Conservation (phyloP, 2,888 invertebrate genomes). For the Aquatica leii region DNA sequence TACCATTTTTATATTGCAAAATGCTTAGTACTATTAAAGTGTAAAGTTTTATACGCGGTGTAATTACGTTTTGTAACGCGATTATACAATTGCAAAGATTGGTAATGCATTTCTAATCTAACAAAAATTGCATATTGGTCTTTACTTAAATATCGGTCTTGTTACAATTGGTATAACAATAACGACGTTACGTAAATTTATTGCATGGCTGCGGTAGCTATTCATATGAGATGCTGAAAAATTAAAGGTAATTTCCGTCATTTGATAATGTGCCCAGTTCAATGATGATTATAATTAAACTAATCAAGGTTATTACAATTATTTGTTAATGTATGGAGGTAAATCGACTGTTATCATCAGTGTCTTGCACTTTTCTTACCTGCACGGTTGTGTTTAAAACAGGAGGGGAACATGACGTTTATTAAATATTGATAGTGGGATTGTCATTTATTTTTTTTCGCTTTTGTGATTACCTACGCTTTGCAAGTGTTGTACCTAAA, state of each 20-base stretch:
- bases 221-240: conserved; percentile 7
- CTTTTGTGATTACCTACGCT: too few species aligned
- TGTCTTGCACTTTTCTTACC: conserved; percentile 13
- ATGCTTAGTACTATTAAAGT: too few species aligned
- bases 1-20: too few species aligned
- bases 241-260: conserved; percentile 23
- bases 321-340: background rate
- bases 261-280: conserved; percentile 6
- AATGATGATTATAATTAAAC: conserved; percentile 13
- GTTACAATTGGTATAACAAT: too few species aligned
- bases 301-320: conserved; percentile 22
- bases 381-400: conserved; percentile 18
- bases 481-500: conserved; percentile 20
- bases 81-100: too few species aligned
- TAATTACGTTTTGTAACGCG: too few species aligned
- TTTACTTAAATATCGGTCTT: too few species aligned
- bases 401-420: conserved; percentile 36
- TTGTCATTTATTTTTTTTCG: conserved; percentile 12
- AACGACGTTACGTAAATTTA: too few species aligned
- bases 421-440: conserved; percentile 38
- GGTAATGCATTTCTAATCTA: too few species aligned
- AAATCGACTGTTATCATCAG: background rate
- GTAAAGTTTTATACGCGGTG: too few species aligned
- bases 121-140: too few species aligned
- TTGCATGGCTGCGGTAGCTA: background rate